Conservation (phyloP, 2,888 invertebrate genomes). For the Diloba caeruleocephala region DNA sequence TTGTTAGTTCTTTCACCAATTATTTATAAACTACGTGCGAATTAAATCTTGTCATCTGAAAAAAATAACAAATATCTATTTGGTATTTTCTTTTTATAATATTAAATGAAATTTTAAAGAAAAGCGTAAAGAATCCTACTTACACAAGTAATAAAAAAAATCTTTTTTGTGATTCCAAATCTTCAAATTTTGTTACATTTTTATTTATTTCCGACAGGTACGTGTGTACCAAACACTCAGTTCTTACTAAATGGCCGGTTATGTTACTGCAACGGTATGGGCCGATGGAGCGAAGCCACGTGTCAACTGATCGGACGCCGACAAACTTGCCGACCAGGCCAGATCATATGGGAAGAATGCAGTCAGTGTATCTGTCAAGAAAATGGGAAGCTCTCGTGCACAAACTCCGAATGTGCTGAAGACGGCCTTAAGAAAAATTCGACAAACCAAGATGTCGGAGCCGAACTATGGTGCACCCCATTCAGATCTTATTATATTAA, state of each 20-base stretch:
- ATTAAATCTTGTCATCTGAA: too few species aligned
- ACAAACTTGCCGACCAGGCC: constrained; percentile 70
- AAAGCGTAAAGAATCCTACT: too few species aligned
- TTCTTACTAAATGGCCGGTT: constrained; percentile 70
- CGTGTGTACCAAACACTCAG: constrained; percentile 77
- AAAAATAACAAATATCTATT: too few species aligned
- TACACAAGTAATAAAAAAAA: too few species aligned
- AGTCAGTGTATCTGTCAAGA: constrained; percentile 77
- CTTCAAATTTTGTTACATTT: constrained; percentile 2
- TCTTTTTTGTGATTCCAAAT: not conserved
- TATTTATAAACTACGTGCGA: too few species aligned
- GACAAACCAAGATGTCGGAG: constrained; percentile 6
- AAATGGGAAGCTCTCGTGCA: constrained; percentile 71
- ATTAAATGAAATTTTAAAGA: too few species aligned
- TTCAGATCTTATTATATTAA: constrained; percentile 77
- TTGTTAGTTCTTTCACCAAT: too few species aligned
- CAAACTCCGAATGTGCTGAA: constrained; percentile 64
- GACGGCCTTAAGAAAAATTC: constrained; percentile 37
- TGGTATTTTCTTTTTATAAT: too few species aligned
- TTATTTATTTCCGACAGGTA: constrained; percentile 55
- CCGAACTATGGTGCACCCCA: constrained; percentile 69
- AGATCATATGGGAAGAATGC: constrained; percentile 76
- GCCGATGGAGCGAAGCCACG: constrained; percentile 69
- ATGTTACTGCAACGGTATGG: constrained; percentile 73
- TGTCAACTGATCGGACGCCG: constrained; percentile 65